Evolutionary conservation across 2,797 vertebrate species (phyloP).

Genomic region (Labroides dimidiatus): DNA sequence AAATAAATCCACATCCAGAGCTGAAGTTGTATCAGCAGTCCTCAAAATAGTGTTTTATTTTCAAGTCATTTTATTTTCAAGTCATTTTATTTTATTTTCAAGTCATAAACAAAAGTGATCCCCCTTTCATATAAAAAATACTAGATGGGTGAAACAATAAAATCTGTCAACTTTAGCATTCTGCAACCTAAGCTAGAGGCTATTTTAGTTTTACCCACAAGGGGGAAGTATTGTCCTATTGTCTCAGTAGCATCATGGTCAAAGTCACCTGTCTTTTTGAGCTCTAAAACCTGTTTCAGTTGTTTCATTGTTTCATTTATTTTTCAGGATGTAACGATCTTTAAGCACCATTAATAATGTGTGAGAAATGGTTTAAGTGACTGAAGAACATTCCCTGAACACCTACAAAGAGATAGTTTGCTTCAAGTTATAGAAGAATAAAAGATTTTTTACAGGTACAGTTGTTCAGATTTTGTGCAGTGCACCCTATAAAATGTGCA

Average conservation of each 20-base stretch:
- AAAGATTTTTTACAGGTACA: neutral
- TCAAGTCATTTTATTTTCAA: too few relatives aligned
- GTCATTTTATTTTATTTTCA: too few relatives aligned
- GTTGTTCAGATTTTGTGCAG: neutral
- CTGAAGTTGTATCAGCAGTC: too few relatives aligned
- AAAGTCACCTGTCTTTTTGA: neutral
- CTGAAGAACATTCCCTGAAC: neutral
- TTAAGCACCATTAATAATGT: too few relatives aligned
- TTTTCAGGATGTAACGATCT: neutral
- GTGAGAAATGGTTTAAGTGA: too few relatives aligned
- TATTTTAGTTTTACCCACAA: neutral
- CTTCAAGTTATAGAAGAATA: neutral
- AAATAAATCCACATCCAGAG: too few relatives aligned
- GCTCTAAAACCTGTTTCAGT: neutral
- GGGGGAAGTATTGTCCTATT: neutral
- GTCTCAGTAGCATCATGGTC: neutral
- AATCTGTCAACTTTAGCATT: conserved; percentile 4
- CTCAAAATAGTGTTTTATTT: too few relatives aligned
- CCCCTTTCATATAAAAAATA: neutral
- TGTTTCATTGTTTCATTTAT: neutral
- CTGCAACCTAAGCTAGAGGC: conserved; percentile 5
- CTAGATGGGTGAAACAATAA: conserved; percentile 10
- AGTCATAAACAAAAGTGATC: too few relatives aligned
- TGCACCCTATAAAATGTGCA: neutral
- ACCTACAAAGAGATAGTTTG: too few relatives aligned